phyloP scores from a whole-genome alignment of 2,113 vertebrate genomes.

The Raja brachyura region DNA sequence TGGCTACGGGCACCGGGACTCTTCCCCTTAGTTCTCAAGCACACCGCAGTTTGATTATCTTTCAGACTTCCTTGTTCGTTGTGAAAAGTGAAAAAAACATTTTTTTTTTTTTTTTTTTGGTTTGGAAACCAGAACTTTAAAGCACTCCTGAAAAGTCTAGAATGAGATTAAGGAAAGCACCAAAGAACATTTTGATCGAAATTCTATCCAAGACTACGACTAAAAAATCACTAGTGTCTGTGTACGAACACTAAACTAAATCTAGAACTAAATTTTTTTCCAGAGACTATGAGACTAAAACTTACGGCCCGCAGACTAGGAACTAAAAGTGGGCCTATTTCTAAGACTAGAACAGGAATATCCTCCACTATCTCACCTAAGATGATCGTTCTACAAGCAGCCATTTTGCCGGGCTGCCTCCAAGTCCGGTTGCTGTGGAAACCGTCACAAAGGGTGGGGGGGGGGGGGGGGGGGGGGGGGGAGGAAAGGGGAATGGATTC shows the following conservation, averaged over 20 bases:
- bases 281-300: conserved; percentile 30
- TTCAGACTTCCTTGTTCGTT: conserved; percentile 28
- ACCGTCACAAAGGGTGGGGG: background rate
- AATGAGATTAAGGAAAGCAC: conserved; percentile 28
- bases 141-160: conserved; percentile 34
- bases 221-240: conserved; percentile 28
- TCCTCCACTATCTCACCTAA: conserved; percentile 6
- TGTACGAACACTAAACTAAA: conserved; percentile 16
- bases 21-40: conserved; percentile 26
- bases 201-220: conserved; percentile 17
- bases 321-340: background rate
- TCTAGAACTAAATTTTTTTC: conserved; percentile 14
- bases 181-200: conserved; percentile 29
- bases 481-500: background rate
- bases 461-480: background rate
- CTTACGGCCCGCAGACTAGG: conserved; percentile 2
- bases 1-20: conserved; percentile 14
- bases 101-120: background rate
- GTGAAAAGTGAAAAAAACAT: background rate
- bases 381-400: background rate
- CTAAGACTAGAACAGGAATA: conserved; percentile 10
- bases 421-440: conserved; percentile 27
- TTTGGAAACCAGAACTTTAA: background rate
- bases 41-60: conserved; percentile 29
- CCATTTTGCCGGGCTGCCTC: background rate